Evolutionary conservation across 2,888 invertebrate species (phyloP).

Genomic region (Alloscopus bannaensis): DNA sequence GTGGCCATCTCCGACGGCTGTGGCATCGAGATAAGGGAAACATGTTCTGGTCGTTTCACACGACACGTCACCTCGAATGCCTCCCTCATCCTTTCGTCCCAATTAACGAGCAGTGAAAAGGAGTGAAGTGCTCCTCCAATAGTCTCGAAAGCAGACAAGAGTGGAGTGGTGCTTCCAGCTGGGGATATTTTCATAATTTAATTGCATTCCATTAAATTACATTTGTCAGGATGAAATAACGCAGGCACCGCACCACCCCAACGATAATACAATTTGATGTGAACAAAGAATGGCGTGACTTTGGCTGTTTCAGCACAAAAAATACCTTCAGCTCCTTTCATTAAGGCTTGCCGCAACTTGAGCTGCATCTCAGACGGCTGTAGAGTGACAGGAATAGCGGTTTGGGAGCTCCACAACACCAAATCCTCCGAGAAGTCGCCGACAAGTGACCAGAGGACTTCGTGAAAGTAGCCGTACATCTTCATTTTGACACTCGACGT

Average conservation of each 20-base stretch:
- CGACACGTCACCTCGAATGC: conserved; percentile 65
- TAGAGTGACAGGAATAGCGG: conserved; percentile 66
- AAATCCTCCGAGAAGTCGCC: conserved; percentile 88
- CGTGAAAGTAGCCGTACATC: conserved; percentile 80
- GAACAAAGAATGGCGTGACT: too few species aligned
- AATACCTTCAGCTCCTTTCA: too few species aligned
- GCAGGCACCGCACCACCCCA: too few species aligned
- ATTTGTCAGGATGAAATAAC: too few species aligned
- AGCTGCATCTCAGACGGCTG: conserved; percentile 64
- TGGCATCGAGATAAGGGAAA: conserved; percentile 63
- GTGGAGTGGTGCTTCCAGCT: conserved; percentile 58
- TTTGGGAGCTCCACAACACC: conserved; percentile 81
- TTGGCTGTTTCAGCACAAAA: too few species aligned
- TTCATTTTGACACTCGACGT: conserved; percentile 67
- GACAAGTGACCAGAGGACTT: conserved; percentile 87
- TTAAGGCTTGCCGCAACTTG: conserved; percentile 63
- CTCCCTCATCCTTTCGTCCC: conserved; percentile 72
- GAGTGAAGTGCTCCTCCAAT: conserved; percentile 70
- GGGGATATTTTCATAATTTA: too few species aligned
- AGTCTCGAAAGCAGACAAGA: conserved; percentile 65
- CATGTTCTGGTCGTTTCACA: conserved; percentile 72
- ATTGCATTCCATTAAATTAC: too few species aligned
- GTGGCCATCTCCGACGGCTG: conserved; percentile 67
- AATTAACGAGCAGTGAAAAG: conserved; percentile 69
- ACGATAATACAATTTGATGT: too few species aligned